These are phyloP conservation scores for Trachurus trachurus DNA, from an alignment of 2,797 vertebrate genomes.

Conservation along the genomic window DNA sequence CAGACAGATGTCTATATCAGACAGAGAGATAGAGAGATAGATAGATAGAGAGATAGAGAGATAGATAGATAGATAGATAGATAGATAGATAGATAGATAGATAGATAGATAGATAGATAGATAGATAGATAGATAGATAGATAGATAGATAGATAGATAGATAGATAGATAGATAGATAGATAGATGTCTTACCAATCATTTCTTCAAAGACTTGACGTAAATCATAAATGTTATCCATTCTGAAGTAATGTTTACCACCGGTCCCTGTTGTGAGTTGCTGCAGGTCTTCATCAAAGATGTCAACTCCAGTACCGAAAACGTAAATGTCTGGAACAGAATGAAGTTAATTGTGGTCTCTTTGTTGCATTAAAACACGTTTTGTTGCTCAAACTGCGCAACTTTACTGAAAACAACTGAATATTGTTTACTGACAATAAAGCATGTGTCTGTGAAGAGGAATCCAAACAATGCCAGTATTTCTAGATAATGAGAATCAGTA, in stretches of 20 bases:
- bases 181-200: conserved; percentile 71
- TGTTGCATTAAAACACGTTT: not conserved
- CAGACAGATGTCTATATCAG: too few relatives aligned
- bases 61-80: too few relatives aligned
- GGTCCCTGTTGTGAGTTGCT: conserved; percentile 36
- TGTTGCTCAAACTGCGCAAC: not conserved
- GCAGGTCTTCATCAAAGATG: conserved; percentile 50
- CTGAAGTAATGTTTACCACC: conserved; percentile 66
- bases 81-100: too few relatives aligned
- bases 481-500: not conserved
- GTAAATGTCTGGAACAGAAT: conserved; percentile 74
- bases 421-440: not conserved
- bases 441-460: not conserved
- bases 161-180: too few relatives aligned
- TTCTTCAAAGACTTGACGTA: conserved; percentile 65
- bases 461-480: not conserved
- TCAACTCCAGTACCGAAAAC: conserved; percentile 70
- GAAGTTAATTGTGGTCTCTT: not conserved
- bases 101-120: too few relatives aligned
- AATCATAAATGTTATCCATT: not conserved
- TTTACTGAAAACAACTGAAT: not conserved
- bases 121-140: too few relatives aligned
- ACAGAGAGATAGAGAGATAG: too few relatives aligned
- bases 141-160: too few relatives aligned
- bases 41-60: too few relatives aligned